These are phyloP conservation scores for Bombus fervidus DNA, from an alignment of 1,140 invertebrate genomes.

Conservation along the genomic window DNA sequence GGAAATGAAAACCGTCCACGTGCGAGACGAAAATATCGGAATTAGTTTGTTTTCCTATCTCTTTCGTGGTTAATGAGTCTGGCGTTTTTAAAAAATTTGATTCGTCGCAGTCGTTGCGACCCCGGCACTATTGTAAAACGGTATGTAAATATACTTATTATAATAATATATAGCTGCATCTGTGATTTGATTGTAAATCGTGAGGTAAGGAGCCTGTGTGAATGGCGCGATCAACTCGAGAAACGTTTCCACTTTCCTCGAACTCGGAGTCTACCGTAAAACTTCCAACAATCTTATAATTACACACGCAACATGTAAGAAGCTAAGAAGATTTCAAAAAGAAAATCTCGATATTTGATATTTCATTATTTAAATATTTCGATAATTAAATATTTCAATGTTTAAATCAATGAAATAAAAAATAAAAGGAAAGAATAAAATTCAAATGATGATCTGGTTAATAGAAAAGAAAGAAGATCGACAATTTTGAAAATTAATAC, in stretches of 20 bases:
- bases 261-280: neutral
- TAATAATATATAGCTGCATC: constrained; percentile 82
- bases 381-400: too few relatives aligned
- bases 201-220: constrained; percentile 82
- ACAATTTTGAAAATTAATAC: constrained; percentile 19
- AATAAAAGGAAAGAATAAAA: neutral
- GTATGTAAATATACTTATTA: constrained; percentile 81
- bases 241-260: constrained; percentile 36
- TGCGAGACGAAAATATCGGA: constrained; percentile 78
- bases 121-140: constrained; percentile 78
- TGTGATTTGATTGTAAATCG: constrained; percentile 81
- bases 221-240: constrained; percentile 69
- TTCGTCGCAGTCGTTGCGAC: constrained; percentile 77
- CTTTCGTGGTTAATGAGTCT: constrained; percentile 43
- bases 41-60: constrained; percentile 41
- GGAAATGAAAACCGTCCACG: constrained; percentile 74
- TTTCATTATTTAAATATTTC: too few relatives aligned
- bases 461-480: neutral
- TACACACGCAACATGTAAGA: neutral
- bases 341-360: too few relatives aligned
- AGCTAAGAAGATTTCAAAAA: too few relatives aligned
- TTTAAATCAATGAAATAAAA: too few relatives aligned
- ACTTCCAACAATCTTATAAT: constrained; percentile 36
- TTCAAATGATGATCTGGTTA: neutral
- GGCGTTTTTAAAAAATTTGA: constrained; percentile 69